Percentiles rank a stretch among this genome's conserved stretches.
phyloP scores from a whole-genome alignment of 2,888 invertebrate genomes.

The Lissonota sp. region DNA sequence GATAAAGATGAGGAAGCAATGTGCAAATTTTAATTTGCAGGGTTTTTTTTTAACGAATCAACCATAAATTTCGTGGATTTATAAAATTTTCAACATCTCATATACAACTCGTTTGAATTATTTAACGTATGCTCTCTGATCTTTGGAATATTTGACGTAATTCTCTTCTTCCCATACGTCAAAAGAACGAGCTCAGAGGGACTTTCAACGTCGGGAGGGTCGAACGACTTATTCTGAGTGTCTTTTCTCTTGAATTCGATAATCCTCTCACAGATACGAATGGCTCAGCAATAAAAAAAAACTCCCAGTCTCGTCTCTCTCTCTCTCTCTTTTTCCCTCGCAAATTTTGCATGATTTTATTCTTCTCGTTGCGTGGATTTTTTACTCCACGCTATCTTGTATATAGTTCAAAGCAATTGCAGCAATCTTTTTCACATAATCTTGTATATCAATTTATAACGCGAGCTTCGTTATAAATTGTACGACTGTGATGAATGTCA shows the following conservation, averaged over 20 bases:
- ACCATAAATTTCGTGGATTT: no score
- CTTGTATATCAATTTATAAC: not conserved
- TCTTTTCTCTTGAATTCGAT: slow-evolving; percentile 33
- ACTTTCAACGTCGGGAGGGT: slow-evolving; percentile 14
- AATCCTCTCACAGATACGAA: slow-evolving; percentile 23
- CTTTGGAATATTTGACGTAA: not conserved
- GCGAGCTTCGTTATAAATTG: not conserved
- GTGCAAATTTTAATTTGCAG: no score
- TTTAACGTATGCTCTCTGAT: not conserved
- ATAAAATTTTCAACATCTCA: no score
- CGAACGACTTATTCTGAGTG: slow-evolving; percentile 14
- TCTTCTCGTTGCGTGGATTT: not conserved
- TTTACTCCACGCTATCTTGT: not conserved
- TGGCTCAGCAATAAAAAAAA: slow-evolving; percentile 45
- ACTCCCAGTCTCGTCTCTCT: not conserved
- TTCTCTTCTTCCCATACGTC: not conserved
- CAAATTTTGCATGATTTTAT: slow-evolving; percentile 18
- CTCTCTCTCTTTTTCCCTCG: not conserved
- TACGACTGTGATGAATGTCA: no score
- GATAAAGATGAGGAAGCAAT: no score
- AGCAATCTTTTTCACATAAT: slow-evolving; percentile 20
- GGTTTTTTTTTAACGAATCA: not conserved
- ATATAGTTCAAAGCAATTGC: slow-evolving; percentile 17
- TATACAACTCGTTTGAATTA: not conserved
- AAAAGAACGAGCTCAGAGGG: not conserved